Evolutionary conservation across 2,797 vertebrate genomes (phyloP).

Genomic region (Odontamblyopus rebecca): DNA sequence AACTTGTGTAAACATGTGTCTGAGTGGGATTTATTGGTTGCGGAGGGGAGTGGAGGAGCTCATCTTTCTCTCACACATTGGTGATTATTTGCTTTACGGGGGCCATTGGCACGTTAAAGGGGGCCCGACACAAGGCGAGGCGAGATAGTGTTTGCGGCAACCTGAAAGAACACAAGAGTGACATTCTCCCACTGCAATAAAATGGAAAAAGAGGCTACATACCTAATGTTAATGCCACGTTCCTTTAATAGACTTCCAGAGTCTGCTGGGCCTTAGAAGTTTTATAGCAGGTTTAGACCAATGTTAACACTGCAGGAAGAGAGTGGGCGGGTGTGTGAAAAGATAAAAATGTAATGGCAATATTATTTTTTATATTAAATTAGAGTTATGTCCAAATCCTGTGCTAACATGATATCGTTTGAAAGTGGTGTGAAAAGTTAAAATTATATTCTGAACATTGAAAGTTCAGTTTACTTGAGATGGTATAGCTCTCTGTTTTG

Average conservation of each 20-base stretch:
- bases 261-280: neutral
- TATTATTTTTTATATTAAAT: neutral
- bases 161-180: conserved; percentile 44
- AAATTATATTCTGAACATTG: neutral
- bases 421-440: neutral
- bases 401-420: neutral
- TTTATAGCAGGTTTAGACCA: conserved; percentile 7
- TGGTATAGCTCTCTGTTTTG: neutral
- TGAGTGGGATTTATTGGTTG: conserved; percentile 65
- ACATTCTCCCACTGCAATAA: conserved; percentile 47
- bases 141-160: conserved; percentile 43
- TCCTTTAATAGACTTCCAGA: conserved; percentile 12
- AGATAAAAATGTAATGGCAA: neutral
- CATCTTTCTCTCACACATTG: conserved; percentile 51
- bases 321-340: neutral
- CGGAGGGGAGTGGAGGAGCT: conserved; percentile 53
- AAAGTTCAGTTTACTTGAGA: neutral
- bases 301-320: neutral
- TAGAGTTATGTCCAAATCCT: neutral
- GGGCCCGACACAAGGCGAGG: conserved; percentile 46
- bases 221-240: conserved; percentile 32
- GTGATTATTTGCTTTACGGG: conserved; percentile 67
- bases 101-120: conserved; percentile 58
- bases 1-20: conserved; percentile 56
- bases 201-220: conserved; percentile 50